Base-by-base conservation (phyloP, 2,888 invertebrate genomes). In the Oscheius sp. region DNA sequence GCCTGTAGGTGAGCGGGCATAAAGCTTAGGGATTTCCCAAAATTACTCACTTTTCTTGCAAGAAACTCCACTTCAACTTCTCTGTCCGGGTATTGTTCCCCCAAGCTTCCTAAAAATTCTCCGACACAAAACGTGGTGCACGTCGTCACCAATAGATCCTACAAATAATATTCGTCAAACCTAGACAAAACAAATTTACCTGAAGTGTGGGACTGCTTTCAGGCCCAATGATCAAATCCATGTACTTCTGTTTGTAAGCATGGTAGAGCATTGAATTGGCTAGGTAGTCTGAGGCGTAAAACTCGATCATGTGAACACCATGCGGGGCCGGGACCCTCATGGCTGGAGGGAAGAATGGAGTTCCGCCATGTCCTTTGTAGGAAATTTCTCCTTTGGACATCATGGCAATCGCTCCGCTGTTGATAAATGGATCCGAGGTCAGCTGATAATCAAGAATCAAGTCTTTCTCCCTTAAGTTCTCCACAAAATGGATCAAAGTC, bases 241-340 rank as follows among this genome's bases (percentile, higher is more conserved):
- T 80, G 51, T 86, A 85, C 35, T 85, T 77, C 65, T 88, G 88
- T 47, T 78, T 77, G 63, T 80, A 88, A 2, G 88, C 87, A 70
- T 88, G 88, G 62, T 88, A 88, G 7, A 88, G 82, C 85, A 88
- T 85, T 7, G 88, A 87, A 70, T 88, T 88, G 63, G 87, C 88
- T 50, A 86, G 78, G 78, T 87, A 87, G 75, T 87, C 86, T 29
- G 86, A 86, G 21, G 87, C 87, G 74, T 82, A 87, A 77, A 88
- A 88, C 71, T 88, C 88, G 58, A 86, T 82, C 88, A 88, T 88
- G 75, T 88, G 88, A 0, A 86, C 86, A 2, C 87, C 88, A 59
- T 88, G 88, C 3, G 88, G 85, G 11, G 82, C 77, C 0, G 88
- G 88, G 63, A 88, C 82, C 35, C 76, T 76, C 50, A 88, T 81